A percentile compares a stretch with the other conserved stretches of the same genome.
Conservation (phyloP, 2,797 vertebrate genomes). For the Pipistrellus nathusii region DNA sequence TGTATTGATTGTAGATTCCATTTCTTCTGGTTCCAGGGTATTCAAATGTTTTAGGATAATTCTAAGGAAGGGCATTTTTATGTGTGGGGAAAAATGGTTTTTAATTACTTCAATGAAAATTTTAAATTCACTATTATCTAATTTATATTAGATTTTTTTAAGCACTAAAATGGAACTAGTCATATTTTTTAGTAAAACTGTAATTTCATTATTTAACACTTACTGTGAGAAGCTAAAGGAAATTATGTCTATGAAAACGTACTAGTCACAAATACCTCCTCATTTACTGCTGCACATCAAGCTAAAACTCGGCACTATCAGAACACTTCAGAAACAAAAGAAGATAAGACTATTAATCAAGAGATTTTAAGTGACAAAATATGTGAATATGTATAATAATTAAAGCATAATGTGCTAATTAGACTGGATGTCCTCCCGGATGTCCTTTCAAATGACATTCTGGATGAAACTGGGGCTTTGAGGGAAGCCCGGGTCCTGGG, state of each 20-base stretch:
- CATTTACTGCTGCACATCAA: neutral
- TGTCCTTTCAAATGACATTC: no score
- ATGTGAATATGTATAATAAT: neutral
- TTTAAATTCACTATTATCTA: neutral
- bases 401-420: no score
- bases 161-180: neutral
- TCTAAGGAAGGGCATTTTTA: neutral
- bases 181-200: neutral
- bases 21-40: neutral
- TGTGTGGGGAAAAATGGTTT: neutral
- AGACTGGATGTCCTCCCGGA: no score
- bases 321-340: neutral
- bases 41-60: neutral
- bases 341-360: neutral
- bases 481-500: no score
- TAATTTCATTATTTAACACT: constrained; percentile 15
- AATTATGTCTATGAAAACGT: neutral
- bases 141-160: constrained; percentile 20
- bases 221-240: neutral
- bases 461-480: no score
- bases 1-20: neutral
- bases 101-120: neutral
- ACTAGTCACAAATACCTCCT: neutral
- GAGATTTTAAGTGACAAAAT: neutral
- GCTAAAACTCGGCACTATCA: neutral